A percentile compares a stretch with the other conserved stretches of the same genome.
These are phyloP conservation scores for Carlito syrichta DNA, from an alignment of 2,113 vertebrate genomes.

Conservation along the genomic window DNA sequence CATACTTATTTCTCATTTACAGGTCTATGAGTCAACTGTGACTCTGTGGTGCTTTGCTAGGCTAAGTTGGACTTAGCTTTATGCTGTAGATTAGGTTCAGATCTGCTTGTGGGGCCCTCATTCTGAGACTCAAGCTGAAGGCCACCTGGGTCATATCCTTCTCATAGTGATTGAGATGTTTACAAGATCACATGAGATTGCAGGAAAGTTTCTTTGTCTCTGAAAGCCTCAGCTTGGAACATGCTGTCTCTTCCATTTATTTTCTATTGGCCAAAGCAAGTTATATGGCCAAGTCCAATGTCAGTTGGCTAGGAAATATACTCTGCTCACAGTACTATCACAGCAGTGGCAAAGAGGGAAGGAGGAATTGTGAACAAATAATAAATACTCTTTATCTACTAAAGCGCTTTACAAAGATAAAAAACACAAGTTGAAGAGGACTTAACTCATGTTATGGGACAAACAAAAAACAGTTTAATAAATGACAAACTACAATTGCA, in stretches of 20 bases:
- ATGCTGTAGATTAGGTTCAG: neutral
- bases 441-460: neutral
- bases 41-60: neutral
- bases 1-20: neutral
- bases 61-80: neutral
- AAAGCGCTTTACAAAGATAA: neutral
- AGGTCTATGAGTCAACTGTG: neutral
- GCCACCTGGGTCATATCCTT: no score
- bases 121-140: neutral
- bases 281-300: neutral
- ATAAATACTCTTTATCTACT: neutral
- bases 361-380: neutral
- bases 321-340: neutral
- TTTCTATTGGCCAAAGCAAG: neutral
- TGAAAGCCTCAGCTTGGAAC: neutral
- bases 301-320: neutral
- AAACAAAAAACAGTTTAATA: neutral
- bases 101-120: neutral
- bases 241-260: neutral
- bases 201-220: neutral
- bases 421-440: neutral
- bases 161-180: neutral
- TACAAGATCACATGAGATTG: neutral
- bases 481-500: neutral
- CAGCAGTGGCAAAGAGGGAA: neutral